Evolutionary conservation across 2,797 vertebrate species (phyloP).

Genomic region (Myripristis jacobus): DNA sequence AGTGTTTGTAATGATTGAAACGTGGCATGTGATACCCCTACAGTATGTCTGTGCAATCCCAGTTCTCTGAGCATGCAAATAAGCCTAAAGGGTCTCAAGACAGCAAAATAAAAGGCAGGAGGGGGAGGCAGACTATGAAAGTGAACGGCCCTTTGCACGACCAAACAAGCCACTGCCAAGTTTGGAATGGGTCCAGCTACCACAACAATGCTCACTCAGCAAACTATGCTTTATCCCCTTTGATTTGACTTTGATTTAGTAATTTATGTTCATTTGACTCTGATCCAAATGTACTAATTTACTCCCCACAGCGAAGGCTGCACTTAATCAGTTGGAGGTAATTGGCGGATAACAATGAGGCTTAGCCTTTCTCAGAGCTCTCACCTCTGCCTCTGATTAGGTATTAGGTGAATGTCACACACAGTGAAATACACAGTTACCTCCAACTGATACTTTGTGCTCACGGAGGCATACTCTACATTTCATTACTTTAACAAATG

Average conservation of each 20-base stretch:
- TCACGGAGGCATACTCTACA: slow-evolving; percentile 10
- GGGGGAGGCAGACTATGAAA: slow-evolving; percentile 47
- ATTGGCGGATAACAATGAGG: slow-evolving; percentile 36
- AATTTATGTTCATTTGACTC: slow-evolving; percentile 55
- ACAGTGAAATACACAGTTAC: slow-evolving; percentile 36
- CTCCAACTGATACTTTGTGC: slow-evolving; percentile 17
- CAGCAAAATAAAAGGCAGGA: slow-evolving; percentile 42
- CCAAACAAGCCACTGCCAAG: slow-evolving; percentile 44
- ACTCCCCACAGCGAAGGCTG: slow-evolving; percentile 34
- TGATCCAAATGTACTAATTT: slow-evolving; percentile 50
- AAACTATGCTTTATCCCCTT: slow-evolving; percentile 48
- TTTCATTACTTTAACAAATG: slow-evolving; percentile 30
- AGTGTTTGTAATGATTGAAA: slow-evolving; percentile 60
- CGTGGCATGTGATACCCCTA: slow-evolving; percentile 57
- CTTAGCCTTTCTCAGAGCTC: slow-evolving; percentile 34
- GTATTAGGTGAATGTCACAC: slow-evolving; percentile 36
- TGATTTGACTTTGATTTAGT: slow-evolving; percentile 64
- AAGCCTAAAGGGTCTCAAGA: slow-evolving; percentile 29
- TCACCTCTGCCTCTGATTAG: slow-evolving; percentile 22
- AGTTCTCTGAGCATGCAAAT: slow-evolving; percentile 50
- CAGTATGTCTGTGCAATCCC: slow-evolving; percentile 49
- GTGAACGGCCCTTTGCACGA: slow-evolving; percentile 41
- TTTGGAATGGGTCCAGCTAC: slow-evolving; percentile 39
- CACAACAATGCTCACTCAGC: slow-evolving; percentile 49
- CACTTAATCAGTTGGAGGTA: slow-evolving; percentile 48